Evolutionary conservation across 2,797 vertebrate genomes (phyloP), one percentile per base, ranked within the genome.

Genomic region (Vultur gryphus): DNA sequence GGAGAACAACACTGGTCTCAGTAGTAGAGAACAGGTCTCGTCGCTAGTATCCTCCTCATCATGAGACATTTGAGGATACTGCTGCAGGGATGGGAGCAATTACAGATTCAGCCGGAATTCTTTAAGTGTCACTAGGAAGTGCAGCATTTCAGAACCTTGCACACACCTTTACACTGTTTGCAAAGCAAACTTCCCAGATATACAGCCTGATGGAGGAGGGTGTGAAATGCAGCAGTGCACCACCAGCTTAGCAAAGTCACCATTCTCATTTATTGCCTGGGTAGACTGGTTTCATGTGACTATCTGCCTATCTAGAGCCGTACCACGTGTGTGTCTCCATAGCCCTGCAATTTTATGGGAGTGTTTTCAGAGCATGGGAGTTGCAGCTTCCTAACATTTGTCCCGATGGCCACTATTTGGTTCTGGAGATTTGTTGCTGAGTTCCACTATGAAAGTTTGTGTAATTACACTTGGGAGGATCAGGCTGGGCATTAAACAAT

Each of bases 361-460:
- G 31, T 5, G 28, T 24, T 76, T 51, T 7, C 61, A 41, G 66
- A 35, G n/a, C 31, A 13, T 6, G 11, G 9, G 19, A 7, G 11
- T 8, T 54, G 51, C 59, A 69, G 14, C 29, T 77, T 41, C 18
- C 52, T 43, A 48, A 48, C 8, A 13, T 19, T 57, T 33, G 17
- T 41, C 23, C 29, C 52, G 7, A 0, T 4, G 13, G n/a, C 6
- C 17, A 24, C 31, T 20, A 1, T 1, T n/a, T 58, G 17, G 7
- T 46, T 57, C 61, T 67, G 57, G 76, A 78, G 48, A 33, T 64
- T 16, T 41, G 12, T 51, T 81, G 6, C 35, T 13, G 52, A 52
- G 33, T 2, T 57, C 26, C 14, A 67, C 37, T n/a, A 5, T 57
- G 41, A 24, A 37, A 35, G 17, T 43, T 41, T 39, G n/a, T 43